Percentiles rank a stretch among this genome's conserved stretches.
phyloP scores from a whole-genome alignment of 2,113 vertebrate genomes.

The Trochalopteron elliotii region DNA sequence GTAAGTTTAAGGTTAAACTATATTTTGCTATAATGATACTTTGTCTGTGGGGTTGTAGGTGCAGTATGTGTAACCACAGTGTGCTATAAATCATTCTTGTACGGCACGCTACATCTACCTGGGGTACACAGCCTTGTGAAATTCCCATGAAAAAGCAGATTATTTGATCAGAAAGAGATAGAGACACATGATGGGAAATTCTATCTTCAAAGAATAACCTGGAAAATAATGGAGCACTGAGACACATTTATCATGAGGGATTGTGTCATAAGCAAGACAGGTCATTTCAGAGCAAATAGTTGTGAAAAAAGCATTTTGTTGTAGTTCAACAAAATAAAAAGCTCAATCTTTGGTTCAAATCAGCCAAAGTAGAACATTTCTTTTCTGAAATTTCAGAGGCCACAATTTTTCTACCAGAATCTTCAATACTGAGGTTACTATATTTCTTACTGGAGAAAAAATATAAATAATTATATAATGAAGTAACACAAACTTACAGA shows the following conservation, averaged over 20 bases:
- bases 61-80: background rate
- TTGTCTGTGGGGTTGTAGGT: background rate
- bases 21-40: background rate
- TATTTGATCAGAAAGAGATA: background rate
- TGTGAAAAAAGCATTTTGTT: background rate
- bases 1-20: background rate
- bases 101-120: background rate
- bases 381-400: background rate
- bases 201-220: background rate
- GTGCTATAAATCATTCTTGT: background rate
- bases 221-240: background rate
- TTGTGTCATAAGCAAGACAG: background rate
- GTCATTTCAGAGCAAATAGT: background rate
- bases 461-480: background rate
- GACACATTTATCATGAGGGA: background rate
- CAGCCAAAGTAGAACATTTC: background rate
- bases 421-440: background rate
- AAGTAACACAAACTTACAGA: conserved; percentile 39
- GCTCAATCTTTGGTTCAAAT: background rate
- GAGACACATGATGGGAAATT: background rate
- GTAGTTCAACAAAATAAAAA: background rate
- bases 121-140: background rate
- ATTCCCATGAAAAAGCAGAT: background rate
- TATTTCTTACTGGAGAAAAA: background rate
- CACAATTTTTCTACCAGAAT: background rate